Evolutionary conservation across 1,140 invertebrate genomes (phyloP), one percentile per base, ranked within the genome.

Genomic region (Probaryconus sp.): DNA sequence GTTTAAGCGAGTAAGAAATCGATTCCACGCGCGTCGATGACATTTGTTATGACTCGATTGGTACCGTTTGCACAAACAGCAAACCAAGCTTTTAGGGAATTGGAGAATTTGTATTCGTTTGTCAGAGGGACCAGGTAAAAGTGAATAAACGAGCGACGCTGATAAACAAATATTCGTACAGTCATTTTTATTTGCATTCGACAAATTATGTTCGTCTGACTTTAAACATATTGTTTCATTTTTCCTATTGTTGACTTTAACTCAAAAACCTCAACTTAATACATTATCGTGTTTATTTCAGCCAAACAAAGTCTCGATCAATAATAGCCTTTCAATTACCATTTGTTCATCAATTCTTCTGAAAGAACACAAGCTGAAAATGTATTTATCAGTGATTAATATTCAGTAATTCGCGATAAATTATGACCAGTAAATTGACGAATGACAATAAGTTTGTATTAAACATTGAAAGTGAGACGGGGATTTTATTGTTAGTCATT

Each of bases 401-500:
- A n/a, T n/a, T n/a, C n/a, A n/a, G n/a, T n/a, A n/a, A n/a, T n/a
- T n/a, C n/a, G n/a, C n/a, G n/a, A n/a, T n/a, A n/a, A n/a, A n/a
- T n/a, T n/a, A n/a, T n/a, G n/a, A n/a, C n/a, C n/a, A n/a, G n/a
- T n/a, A n/a, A n/a, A n/a, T n/a, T n/a, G n/a, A n/a, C n/a, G n/a
- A n/a, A n/a, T n/a, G 26, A 10, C 63, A 47, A 72, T 72, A 53
- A 61, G 38, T 55, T 65, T 48, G 48, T 73, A 73, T 67, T 73
- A 21, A n/a, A 55, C 18, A 42, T 65, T 73, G 51, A 35, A 61
- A 61, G 11, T 50, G 33, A 13, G 33, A 7, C 11, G 42, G 33
- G 48, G 48, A 56, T 65, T 55, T 73, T 73, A 63, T 73, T 73
- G 55, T 55, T 21, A 55, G 47, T 67, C 47, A 61, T 73, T 73